Conservation (phyloP, 2,888 invertebrate species). For the Frankliniella fusca region DNA sequence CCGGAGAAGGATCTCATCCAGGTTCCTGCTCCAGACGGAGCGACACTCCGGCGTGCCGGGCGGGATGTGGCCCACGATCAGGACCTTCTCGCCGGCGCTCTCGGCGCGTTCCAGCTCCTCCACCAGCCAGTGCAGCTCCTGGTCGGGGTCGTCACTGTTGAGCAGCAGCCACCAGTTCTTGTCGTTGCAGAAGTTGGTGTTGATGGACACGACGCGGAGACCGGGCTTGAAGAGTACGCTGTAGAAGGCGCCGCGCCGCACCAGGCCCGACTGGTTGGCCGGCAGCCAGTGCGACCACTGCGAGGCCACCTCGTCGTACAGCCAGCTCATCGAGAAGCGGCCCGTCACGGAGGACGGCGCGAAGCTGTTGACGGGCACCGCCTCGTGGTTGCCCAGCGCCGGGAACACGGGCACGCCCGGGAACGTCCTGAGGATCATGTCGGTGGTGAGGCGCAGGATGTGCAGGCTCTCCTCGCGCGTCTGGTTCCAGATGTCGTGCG, state of each 20-base stretch:
- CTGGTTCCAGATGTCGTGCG: conserved; percentile 32
- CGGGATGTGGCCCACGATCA: conserved; percentile 30
- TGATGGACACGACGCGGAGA: conserved; percentile 30
- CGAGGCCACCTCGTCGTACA: conserved; percentile 27
- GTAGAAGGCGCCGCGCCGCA: conserved; percentile 29
- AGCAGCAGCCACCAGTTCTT: conserved; percentile 31
- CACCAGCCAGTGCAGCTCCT: conserved; percentile 30
- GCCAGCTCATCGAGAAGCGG: conserved; percentile 25
- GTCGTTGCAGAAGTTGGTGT: conserved; percentile 31
- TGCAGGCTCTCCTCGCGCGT: background rate
- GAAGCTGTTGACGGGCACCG: conserved; percentile 30
- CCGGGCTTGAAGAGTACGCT: conserved; percentile 23
- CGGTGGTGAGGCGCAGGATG: conserved; percentile 16
- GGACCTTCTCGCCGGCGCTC: conserved; percentile 28
- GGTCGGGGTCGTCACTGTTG: conserved; percentile 31
- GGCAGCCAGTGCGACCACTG: conserved; percentile 27
- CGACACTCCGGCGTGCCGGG: conserved; percentile 29
- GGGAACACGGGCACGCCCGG: conserved; percentile 31
- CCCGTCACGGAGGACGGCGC: conserved; percentile 25
- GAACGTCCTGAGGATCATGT: conserved; percentile 20
- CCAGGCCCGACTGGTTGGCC: conserved; percentile 7
- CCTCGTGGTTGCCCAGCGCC: conserved; percentile 31
- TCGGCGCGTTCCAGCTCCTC: conserved; percentile 28
- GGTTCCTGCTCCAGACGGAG: conserved; percentile 10
- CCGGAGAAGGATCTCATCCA: conserved; percentile 14